Evolutionary conservation across 2,113 vertebrate genomes (phyloP).

Genomic region (Oreocharis arfaki): DNA sequence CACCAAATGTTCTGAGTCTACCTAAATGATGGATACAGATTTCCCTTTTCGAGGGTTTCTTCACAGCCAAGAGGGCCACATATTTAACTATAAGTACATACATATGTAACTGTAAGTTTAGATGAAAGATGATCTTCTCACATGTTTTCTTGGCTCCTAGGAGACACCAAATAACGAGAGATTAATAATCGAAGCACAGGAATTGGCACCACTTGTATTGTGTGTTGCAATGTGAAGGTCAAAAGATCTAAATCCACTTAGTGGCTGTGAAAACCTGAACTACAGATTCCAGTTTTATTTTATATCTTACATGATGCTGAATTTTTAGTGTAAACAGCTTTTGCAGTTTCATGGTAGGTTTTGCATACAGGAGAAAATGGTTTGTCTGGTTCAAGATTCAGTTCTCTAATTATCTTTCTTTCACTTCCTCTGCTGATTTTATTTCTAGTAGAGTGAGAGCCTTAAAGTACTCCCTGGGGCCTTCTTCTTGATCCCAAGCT

Average conservation of each 20-base stretch:
- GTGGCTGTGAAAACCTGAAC: not conserved
- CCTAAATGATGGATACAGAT: not conserved
- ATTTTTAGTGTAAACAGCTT: not conserved
- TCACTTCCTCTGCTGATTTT: slow-evolving; percentile 6
- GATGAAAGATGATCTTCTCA: not conserved
- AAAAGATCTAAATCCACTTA: not conserved
- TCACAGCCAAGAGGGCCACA: not conserved
- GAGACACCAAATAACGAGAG: not conserved
- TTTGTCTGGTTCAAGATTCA: not conserved
- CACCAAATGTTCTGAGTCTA: not conserved
- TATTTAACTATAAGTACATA: not conserved
- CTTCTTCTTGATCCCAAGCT: not conserved
- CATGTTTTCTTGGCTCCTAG: not conserved
- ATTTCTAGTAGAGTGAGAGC: not conserved
- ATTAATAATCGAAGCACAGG: not conserved
- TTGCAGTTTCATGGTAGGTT: not conserved
- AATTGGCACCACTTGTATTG: not conserved
- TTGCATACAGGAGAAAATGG: not conserved
- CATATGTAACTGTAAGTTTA: not conserved
- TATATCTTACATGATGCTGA: not conserved
- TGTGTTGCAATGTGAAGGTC: not conserved
- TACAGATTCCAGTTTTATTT: not conserved
- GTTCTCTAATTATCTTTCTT: slow-evolving; percentile 10
- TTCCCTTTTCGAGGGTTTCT: not conserved
- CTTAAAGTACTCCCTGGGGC: not conserved